Percentiles rank a stretch among this genome's conserved stretches.
Evolutionary conservation across 92 coral and sea anemone species (phyloP).

Genomic region (Virgularia gustaviana): DNA sequence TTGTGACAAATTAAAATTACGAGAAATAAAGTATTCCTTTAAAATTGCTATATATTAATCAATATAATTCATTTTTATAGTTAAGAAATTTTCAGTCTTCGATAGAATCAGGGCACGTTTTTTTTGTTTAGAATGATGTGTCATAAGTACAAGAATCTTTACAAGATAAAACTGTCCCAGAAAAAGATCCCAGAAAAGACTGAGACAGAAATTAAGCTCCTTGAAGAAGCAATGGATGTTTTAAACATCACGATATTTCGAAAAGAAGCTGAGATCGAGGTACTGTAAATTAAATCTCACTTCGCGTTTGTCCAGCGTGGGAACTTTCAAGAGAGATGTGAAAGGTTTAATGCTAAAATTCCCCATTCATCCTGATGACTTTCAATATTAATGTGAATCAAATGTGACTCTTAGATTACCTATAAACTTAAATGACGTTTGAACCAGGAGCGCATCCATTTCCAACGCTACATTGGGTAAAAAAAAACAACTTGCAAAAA

Average conservation of each 20-base stretch:
- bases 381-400: too few species aligned
- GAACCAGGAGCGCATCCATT: too few species aligned
- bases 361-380: too few species aligned
- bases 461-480: too few species aligned
- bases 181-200: conserved; percentile 68
- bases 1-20: background rate
- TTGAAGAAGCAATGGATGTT: conserved; percentile 80
- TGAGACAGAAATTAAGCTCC: conserved; percentile 61
- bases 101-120: background rate
- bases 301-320: background rate
- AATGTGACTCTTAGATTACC: too few species aligned
- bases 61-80: background rate
- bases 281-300: conserved; percentile 14
- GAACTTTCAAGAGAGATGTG: too few species aligned
- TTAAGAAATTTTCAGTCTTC: background rate
- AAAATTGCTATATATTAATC: background rate
- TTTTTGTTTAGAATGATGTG: conserved; percentile 56
- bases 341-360: too few species aligned
- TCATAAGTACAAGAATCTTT: conserved; percentile 68
- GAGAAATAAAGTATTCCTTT: too few species aligned
- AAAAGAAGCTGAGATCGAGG: conserved; percentile 93
- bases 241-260: conserved; percentile 89
- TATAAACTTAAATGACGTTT: too few species aligned
- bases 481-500: too few species aligned
- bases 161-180: conserved; percentile 65